Evolutionary conservation across 2,797 vertebrate species (phyloP).

Genomic region (Sebastes matsubarae): DNA sequence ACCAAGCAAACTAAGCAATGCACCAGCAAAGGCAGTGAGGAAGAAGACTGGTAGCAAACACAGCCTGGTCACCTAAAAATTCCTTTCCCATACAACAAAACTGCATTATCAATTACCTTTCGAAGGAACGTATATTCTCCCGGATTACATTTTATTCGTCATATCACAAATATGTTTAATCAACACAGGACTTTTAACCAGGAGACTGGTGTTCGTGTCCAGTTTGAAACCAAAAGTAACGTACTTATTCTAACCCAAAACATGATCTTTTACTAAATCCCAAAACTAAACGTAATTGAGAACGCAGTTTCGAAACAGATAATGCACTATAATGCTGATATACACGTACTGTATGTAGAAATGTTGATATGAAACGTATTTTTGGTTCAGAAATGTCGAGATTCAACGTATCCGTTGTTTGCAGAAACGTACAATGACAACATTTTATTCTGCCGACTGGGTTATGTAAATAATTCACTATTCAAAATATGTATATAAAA

Average conservation of each 20-base stretch:
- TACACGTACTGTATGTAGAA: neutral
- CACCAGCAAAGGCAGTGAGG: neutral
- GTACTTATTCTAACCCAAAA: too few relatives aligned
- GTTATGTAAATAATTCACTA: neutral
- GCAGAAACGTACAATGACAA: too few relatives aligned
- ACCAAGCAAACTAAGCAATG: neutral
- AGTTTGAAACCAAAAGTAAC: too few relatives aligned
- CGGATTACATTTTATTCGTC: neutral
- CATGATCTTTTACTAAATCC: too few relatives aligned
- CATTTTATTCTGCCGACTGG: neutral
- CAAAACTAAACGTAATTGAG: too few relatives aligned
- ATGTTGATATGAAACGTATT: neutral
- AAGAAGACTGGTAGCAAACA: too few relatives aligned
- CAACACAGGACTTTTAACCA: too few relatives aligned
- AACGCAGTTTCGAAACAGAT: neutral
- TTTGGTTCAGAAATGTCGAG: neutral
- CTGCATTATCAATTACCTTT: neutral
- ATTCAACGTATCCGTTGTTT: neutral
- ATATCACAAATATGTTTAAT: neutral
- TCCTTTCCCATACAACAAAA: neutral
- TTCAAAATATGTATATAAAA: neutral
- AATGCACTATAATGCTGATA: neutral
- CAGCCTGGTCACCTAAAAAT: too few relatives aligned
- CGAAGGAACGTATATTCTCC: accelerated
- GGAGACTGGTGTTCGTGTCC: neutral